A percentile compares a stretch with the other conserved stretches of the same genome.
Conservation (phyloP, 2,113 vertebrate genomes). For the Cichladusa arquata region DNA sequence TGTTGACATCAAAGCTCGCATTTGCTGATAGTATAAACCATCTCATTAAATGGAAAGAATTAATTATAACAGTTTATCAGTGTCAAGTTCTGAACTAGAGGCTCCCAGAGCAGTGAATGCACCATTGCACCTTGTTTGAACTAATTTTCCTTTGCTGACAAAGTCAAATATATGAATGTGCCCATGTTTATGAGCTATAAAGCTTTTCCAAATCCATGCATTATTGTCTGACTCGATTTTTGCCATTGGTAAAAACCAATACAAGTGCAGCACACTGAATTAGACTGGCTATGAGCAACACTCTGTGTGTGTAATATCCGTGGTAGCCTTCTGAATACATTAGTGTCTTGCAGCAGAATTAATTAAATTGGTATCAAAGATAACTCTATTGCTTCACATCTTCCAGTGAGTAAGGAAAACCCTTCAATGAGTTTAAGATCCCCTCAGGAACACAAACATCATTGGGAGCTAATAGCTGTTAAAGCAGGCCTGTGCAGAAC, state of each 20-base stretch:
- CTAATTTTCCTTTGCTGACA: slow-evolving; percentile 25
- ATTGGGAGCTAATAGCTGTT: slow-evolving; percentile 34
- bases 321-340: slow-evolving; percentile 46
- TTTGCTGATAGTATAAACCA: background rate
- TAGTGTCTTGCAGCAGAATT: slow-evolving; percentile 31
- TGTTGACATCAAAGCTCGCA: slow-evolving; percentile 15
- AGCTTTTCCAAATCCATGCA: slow-evolving; percentile 12
- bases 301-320: background rate
- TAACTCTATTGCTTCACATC: slow-evolving; percentile 47
- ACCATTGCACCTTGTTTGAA: slow-evolving; percentile 16
- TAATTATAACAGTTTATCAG: slow-evolving; percentile 53
- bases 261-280: slow-evolving; percentile 1
- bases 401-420: background rate
- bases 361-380: slow-evolving; percentile 57
- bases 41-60: slow-evolving; percentile 40
- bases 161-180: background rate
- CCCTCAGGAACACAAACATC: slow-evolving; percentile 18
- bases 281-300: background rate
- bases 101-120: slow-evolving; percentile 24
- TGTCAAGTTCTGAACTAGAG: background rate
- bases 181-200: background rate
- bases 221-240: slow-evolving; percentile 23
- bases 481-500: slow-evolving; percentile 2
- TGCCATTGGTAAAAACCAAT: background rate
- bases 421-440: slow-evolving; percentile 30